Percentiles rank a stretch among this genome's conserved stretches.
These are phyloP conservation scores for Aleiodes leptofemur DNA, from an alignment of 2,888 invertebrate species.

Conservation along the genomic window DNA sequence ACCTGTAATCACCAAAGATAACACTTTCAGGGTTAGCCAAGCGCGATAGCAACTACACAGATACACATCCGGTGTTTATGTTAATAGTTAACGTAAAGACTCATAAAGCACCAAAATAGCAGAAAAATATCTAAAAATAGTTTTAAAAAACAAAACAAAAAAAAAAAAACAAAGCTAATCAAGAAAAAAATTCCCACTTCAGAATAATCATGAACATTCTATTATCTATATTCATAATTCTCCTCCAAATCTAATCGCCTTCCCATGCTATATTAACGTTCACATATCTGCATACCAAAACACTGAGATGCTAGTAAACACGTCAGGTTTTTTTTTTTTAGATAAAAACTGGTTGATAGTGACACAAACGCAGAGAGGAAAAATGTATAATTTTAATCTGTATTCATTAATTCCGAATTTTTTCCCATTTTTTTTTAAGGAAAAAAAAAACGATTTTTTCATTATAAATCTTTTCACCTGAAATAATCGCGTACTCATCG, in stretches of 20 bases:
- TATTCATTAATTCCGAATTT: too few relatives aligned
- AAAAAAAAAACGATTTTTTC: too few relatives aligned
- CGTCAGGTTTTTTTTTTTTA: background rate
- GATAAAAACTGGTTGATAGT: slow-evolving; percentile 18
- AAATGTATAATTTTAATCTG: background rate
- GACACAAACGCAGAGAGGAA: background rate
- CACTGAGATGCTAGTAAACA: background rate
- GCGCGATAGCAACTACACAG: slow-evolving; percentile 49
- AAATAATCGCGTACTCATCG: too few relatives aligned
- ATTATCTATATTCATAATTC: slow-evolving; percentile 42
- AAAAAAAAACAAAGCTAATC: too few relatives aligned
- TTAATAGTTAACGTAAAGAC: slow-evolving; percentile 26
- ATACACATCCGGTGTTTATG: slow-evolving; percentile 50
- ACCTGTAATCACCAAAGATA: too few relatives aligned
- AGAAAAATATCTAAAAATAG: slow-evolving; percentile 27
- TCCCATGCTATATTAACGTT: slow-evolving; percentile 3
- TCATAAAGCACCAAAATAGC: slow-evolving; percentile 41
- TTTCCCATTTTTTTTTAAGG: too few relatives aligned
- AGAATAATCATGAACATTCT: slow-evolving; percentile 47
- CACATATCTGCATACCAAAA: slow-evolving; percentile 12
- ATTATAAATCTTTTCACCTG: too few relatives aligned
- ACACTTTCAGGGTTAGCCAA: slow-evolving; percentile 39
- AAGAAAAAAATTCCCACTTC: slow-evolving; percentile 47
- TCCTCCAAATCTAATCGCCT: slow-evolving; percentile 40
- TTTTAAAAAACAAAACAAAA: slow-evolving; percentile 28